phyloP scores from a whole-genome alignment of 2,888 invertebrate genomes.

The Megamerina dolium region DNA sequence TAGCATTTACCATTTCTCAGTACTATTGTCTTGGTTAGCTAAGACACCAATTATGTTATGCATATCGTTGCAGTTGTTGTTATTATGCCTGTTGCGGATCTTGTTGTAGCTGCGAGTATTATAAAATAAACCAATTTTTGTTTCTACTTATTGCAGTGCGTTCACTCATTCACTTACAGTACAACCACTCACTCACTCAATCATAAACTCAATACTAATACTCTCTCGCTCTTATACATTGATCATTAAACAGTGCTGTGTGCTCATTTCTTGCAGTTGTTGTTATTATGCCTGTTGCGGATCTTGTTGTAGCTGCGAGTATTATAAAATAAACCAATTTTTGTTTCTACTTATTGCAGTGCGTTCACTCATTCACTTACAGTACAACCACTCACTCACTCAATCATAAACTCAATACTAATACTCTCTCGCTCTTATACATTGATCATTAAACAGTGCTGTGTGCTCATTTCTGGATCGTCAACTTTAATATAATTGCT shows the following conservation, averaged over 20 bases:
- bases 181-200: neutral
- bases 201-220: neutral
- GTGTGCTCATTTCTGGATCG: slow-evolving; percentile 1
- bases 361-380: slow-evolving; percentile 19
- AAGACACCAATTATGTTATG: too few relatives aligned
- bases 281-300: too few relatives aligned
- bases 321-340: neutral
- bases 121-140: slow-evolving; percentile 1
- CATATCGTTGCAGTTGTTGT: too few relatives aligned
- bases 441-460: slow-evolving; percentile 1
- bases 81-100: too few relatives aligned
- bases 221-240: slow-evolving; percentile 1
- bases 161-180: slow-evolving; percentile 16
- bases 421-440: slow-evolving; percentile 2
- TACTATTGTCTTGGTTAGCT: too few relatives aligned
- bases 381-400: neutral
- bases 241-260: slow-evolving; percentile 1
- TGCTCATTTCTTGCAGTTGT: too few relatives aligned
- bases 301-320: too few relatives aligned
- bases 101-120: too few relatives aligned
- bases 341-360: slow-evolving; percentile 20
- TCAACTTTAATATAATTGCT: slow-evolving; percentile 32
- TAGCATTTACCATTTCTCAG: too few relatives aligned
- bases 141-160: slow-evolving; percentile 23
- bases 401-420: neutral